Percentiles rank a stretch among this genome's conserved stretches.
These are phyloP conservation scores for Cerastis leucographa DNA, from an alignment of 2,888 invertebrate genomes.

Conservation along the genomic window DNA sequence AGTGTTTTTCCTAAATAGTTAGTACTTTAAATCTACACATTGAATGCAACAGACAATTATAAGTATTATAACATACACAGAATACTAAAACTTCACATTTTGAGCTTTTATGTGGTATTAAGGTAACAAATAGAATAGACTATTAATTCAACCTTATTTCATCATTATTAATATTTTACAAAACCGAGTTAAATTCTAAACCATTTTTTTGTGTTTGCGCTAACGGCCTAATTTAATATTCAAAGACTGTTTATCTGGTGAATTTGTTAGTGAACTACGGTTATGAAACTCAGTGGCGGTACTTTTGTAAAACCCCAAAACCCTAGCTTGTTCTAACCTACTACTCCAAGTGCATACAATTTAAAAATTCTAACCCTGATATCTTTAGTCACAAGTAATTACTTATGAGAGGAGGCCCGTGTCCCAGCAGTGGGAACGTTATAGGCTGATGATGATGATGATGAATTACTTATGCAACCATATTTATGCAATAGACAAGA, in stretches of 20 bases:
- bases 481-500: no score
- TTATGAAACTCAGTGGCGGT: not conserved
- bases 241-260: not conserved
- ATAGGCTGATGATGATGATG: no score
- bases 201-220: not conserved
- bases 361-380: no score
- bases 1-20: not conserved
- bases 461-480: no score
- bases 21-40: conserved; percentile 32
- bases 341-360: no score
- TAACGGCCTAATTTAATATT: not conserved
- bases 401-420: no score
- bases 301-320: not conserved
- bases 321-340: not conserved
- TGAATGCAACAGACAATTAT: conserved; percentile 9
- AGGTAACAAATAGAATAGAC: conserved; percentile 16
- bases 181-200: not conserved
- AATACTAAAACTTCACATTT: conserved; percentile 5
- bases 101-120: conserved; percentile 9
- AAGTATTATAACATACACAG: conserved; percentile 3
- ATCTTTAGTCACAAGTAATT: no score
- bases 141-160: not conserved
- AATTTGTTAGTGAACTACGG: not conserved
- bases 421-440: no score
- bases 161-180: not conserved